Evolutionary conservation across 2,797 vertebrate species (phyloP), one percentile per base, ranked within the genome.

Genomic region (Lacerta agilis): DNA sequence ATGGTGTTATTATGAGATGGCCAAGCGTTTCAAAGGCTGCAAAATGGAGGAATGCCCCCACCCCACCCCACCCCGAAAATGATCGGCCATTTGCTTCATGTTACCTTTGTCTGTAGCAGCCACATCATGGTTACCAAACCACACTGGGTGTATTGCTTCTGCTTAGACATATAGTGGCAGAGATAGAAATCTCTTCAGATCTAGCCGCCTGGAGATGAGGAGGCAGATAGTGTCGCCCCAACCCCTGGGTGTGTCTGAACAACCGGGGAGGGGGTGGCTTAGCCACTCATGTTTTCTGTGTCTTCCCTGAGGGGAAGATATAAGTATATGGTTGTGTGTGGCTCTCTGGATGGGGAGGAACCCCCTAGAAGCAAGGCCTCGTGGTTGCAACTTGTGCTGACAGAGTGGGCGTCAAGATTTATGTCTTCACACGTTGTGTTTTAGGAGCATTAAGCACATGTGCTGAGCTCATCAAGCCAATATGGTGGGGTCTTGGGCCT

Each of bases 291-390:
- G 0, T 33, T 83, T 71, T 83, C n/a, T 4, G 41, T 4, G 20
- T 58, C 58, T 73, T 5, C 77, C 0, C 0, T 0, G 38, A 66
- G 64, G 0, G 0, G 20, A 36, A 55, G 78, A 49, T 18, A 43
- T 43, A 33, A 83, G 9, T 5, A 27, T 36, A 36, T 4, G 2
- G 43, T 23, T 29, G 66, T 2, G 23, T 23, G 4, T 3, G 8
- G 17, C 49, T 27, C 18, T 38, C 23, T 58, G n/a, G 38, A 10
- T 9, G 3, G 6, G 49, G 17, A 66, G 0, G 0, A 27, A 20
- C 1, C 41, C 17, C 41, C 17, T 0, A 33, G 58, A 5, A 4
- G 49, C 17, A 2, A 64, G 77, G 77, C 66, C 45, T 2, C 58
- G 10, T 2, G 0, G 3, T 33, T 36, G 3, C 23, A 27, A 11